A percentile compares a stretch with the other conserved stretches of the same genome.
Conservation (phyloP, 2,888 invertebrate species). For the Dermolepida albohirtum region DNA sequence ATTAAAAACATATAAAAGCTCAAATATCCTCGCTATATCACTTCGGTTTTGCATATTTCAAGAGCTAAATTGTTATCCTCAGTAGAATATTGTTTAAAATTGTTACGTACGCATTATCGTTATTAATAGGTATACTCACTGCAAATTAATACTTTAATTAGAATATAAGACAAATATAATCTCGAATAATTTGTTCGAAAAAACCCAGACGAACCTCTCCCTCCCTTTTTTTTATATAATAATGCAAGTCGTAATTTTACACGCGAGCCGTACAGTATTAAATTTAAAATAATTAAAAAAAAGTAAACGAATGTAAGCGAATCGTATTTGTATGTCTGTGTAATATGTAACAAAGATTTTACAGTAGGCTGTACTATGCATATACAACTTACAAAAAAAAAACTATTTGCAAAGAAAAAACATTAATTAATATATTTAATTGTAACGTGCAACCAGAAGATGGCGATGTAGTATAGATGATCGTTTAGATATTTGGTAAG, state of each 20-base stretch:
- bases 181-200: too few relatives aligned
- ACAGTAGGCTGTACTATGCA: conserved; percentile 56
- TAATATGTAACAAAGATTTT: conserved; percentile 54
- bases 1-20: too few relatives aligned
- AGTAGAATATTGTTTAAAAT: too few relatives aligned
- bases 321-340: conserved; percentile 44
- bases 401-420: conserved; percentile 48
- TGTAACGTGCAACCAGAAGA: conserved; percentile 45
- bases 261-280: conserved; percentile 44
- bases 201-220: background rate
- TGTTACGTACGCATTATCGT: too few relatives aligned
- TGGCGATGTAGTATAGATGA: conserved; percentile 15
- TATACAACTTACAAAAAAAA: conserved; percentile 56
- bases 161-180: too few relatives aligned
- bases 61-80: too few relatives aligned
- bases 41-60: too few relatives aligned
- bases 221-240: background rate
- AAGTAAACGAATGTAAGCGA: conserved; percentile 48
- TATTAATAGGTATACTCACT: too few relatives aligned
- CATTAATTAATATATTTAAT: conserved; percentile 49
- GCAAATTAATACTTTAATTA: too few relatives aligned
- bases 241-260: conserved; percentile 33
- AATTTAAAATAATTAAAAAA: conserved; percentile 34
- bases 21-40: too few relatives aligned
- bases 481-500: background rate